Evolutionary conservation across 2,113 vertebrate genomes (phyloP).

Genomic region (Oryctolagus cuniculus): mOryCun1.1 NC_091450.1:46745501-46746000

Average conservation of each 20-base stretch:
- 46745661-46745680: background rate
- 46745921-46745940: constrained; percentile 45
- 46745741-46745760: background rate
- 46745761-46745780: background rate
- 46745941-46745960: constrained; percentile 44
- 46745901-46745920: constrained; percentile 63
- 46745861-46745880: background rate
- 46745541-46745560: background rate
- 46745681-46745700: background rate
- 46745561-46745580: background rate
- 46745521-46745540: background rate
- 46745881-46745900: constrained; percentile 64
- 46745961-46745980: constrained; percentile 51
- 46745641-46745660: background rate
- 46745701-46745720: background rate
- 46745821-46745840: constrained; percentile 22
- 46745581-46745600: background rate
- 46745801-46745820: constrained; percentile 9
- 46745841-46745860: background rate
- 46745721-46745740: background rate
- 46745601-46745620: background rate
- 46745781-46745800: background rate
- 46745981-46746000: constrained; percentile 7
- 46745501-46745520: background rate
- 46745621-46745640: background rate